These are phyloP conservation scores for Melitaea cinxia DNA, from an alignment of 1,140 invertebrate species.

Conservation along the genomic window DNA sequence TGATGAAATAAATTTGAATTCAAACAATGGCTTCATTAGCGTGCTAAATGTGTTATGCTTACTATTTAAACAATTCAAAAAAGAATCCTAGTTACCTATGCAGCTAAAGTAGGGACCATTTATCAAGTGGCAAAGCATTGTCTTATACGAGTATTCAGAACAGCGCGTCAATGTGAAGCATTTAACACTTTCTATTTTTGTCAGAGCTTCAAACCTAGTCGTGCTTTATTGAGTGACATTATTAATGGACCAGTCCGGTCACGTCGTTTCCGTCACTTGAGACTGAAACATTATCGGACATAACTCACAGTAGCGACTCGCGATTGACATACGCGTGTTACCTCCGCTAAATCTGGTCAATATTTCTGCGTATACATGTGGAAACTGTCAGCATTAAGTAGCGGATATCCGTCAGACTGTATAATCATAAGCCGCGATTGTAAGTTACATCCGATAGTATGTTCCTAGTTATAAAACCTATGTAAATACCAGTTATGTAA, in stretches of 20 bases:
- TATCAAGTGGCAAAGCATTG: slow-evolving; percentile 45
- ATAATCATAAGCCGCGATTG: too few relatives aligned
- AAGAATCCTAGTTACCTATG: slow-evolving; percentile 30
- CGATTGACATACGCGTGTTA: too few relatives aligned
- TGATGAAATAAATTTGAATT: slow-evolving; percentile 8
- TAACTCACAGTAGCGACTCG: too few relatives aligned
- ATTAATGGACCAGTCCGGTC: slow-evolving; percentile 32
- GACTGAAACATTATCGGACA: too few relatives aligned
- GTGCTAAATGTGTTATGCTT: neutral
- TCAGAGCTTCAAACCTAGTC: slow-evolving; percentile 45
- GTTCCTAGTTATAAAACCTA: too few relatives aligned
- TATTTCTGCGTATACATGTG: too few relatives aligned
- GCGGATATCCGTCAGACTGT: too few relatives aligned
- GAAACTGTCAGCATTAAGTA: too few relatives aligned
- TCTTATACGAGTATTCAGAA: slow-evolving; percentile 53
- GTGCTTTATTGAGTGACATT: slow-evolving; percentile 54
- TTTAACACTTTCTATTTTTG: slow-evolving; percentile 74
- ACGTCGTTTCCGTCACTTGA: slow-evolving; percentile 5
- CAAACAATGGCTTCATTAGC: slow-evolving; percentile 3
- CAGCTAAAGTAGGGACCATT: slow-evolving; percentile 43
- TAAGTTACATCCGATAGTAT: too few relatives aligned
- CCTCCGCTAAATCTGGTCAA: too few relatives aligned
- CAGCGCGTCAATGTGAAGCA: slow-evolving; percentile 53
- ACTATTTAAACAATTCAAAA: slow-evolving; percentile 26
- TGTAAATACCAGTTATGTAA: too few relatives aligned